A percentile compares a stretch with the other conserved stretches of the same genome.
These are phyloP conservation scores for Crambe crambe DNA, from an alignment of 37 sponge, comb jelly and placozoan genomes.

Conservation along the genomic window DNA sequence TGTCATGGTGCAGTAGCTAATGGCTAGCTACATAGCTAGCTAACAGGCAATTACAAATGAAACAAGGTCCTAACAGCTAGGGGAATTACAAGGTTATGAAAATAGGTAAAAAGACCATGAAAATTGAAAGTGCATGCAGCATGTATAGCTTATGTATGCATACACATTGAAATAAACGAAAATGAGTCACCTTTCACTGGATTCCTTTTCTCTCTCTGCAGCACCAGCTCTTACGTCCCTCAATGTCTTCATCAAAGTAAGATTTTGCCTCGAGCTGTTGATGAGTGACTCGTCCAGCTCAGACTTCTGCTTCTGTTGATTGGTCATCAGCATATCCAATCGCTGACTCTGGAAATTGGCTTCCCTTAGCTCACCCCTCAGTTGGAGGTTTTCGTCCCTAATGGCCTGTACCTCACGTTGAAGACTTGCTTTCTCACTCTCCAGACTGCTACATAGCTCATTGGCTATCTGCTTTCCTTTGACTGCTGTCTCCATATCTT, in stretches of 20 bases:
- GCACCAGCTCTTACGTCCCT: constrained; percentile 19
- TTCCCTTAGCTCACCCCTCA: constrained; percentile 37
- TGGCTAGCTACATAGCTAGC: neutral
- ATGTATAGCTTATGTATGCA: neutral
- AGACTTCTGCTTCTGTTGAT: constrained; percentile 36
- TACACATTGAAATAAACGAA: too few relatives aligned
- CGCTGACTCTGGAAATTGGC: constrained; percentile 19
- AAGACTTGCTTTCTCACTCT: constrained; percentile 29
- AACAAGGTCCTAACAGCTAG: too few relatives aligned
- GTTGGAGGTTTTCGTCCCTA: constrained; percentile 36
- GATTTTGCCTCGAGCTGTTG: constrained; percentile 27
- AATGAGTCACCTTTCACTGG: constrained; percentile 11
- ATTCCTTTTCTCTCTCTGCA: constrained; percentile 31
- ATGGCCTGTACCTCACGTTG: constrained; percentile 16
- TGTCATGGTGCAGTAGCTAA: too few relatives aligned
- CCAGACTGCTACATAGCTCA: constrained; percentile 43
- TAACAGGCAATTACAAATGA: neutral
- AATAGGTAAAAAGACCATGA: too few relatives aligned
- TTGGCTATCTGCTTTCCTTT: constrained; percentile 37
- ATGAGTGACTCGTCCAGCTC: constrained; percentile 33
- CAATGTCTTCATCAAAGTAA: constrained; percentile 14
- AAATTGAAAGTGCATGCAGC: neutral
- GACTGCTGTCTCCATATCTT: constrained; percentile 9
- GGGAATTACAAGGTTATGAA: too few relatives aligned
- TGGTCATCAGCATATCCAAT: constrained; percentile 32